These are phyloP conservation scores for Penaeus indicus DNA, from an alignment of 1,140 invertebrate species.

Conservation along the genomic window DNA sequence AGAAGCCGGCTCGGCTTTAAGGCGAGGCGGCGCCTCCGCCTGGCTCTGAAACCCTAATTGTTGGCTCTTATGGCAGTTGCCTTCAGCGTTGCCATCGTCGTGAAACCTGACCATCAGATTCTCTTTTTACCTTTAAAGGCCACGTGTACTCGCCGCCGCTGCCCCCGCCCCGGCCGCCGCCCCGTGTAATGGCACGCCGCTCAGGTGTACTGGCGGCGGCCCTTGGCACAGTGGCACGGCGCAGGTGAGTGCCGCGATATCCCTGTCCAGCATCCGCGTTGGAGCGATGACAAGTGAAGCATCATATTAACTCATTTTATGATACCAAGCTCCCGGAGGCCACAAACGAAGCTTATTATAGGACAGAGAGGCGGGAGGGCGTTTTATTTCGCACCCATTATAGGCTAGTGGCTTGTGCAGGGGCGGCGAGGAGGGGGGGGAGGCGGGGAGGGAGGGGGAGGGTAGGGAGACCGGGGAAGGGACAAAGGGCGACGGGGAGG, in stretches of 20 bases:
- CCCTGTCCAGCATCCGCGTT: not conserved
- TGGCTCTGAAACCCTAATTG: conserved; percentile 36
- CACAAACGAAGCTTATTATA: conserved; percentile 60
- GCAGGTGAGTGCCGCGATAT: too few species aligned
- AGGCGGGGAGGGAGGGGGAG: not conserved
- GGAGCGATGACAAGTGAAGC: conserved; percentile 47
- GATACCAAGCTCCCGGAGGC: conserved; percentile 40
- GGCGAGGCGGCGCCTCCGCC: not conserved
- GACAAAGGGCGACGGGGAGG: not conserved
- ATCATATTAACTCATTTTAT: conserved; percentile 58
- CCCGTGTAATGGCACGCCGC: too few species aligned
- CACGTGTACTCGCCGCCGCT: not conserved
- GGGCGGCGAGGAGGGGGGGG: not conserved
- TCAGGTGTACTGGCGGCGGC: too few species aligned
- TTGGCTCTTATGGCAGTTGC: conserved; percentile 22
- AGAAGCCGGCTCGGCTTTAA: not conserved
- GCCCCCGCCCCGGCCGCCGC: too few species aligned
- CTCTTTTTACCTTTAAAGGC: not conserved
- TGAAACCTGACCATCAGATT: conserved; percentile 10
- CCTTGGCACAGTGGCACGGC: too few species aligned
- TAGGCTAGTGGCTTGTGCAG: conserved; percentile 33
- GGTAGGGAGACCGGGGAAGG: not conserved
- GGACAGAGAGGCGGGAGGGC: conserved; percentile 42
- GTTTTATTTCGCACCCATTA: conserved; percentile 59
- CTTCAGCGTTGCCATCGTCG: conserved; percentile 8